phyloP scores from a whole-genome alignment of 1,140 invertebrate genomes.

The Acarapis woodi region DNA sequence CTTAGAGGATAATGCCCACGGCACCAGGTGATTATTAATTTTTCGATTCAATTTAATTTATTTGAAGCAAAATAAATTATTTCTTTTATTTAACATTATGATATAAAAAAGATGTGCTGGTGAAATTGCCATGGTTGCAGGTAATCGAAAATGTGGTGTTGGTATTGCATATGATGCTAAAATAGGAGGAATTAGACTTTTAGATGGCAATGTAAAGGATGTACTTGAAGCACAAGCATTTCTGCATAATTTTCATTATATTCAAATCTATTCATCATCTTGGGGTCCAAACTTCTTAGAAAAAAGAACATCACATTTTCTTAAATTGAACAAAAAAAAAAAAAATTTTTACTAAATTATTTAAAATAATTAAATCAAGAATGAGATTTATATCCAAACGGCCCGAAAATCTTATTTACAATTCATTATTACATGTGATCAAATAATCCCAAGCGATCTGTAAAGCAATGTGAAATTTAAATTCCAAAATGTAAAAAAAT shows the following conservation, averaged over 20 bases:
- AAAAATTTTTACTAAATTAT: not conserved
- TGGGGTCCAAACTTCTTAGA: no score
- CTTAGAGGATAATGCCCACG: slow-evolving; percentile 25
- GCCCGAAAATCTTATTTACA: no score
- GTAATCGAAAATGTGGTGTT: slow-evolving; percentile 71
- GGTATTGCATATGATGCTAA: slow-evolving; percentile 75
- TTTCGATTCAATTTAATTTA: no score
- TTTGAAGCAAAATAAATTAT: no score
- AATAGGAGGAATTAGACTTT: slow-evolving; percentile 52
- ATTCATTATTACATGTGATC: no score
- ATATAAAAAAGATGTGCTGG: slow-evolving; percentile 74
- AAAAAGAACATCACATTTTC: slow-evolving; percentile 11
- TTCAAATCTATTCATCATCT: slow-evolving; percentile 82
- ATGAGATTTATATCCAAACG: no score
- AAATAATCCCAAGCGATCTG: no score
- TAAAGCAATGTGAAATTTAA: no score
- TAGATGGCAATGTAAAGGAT: slow-evolving; percentile 83
- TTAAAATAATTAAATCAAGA: no score
- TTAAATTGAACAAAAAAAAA: not conserved
- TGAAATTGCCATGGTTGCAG: slow-evolving; percentile 66
- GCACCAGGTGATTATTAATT: no score
- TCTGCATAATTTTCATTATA: slow-evolving; percentile 64
- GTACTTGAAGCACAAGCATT: slow-evolving; percentile 72
- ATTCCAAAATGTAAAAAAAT: no score
- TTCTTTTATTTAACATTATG: no score